These are phyloP conservation scores for Hemibagrus wyckioides DNA, from an alignment of 2,113 vertebrate species.

Conservation along the genomic window DNA sequence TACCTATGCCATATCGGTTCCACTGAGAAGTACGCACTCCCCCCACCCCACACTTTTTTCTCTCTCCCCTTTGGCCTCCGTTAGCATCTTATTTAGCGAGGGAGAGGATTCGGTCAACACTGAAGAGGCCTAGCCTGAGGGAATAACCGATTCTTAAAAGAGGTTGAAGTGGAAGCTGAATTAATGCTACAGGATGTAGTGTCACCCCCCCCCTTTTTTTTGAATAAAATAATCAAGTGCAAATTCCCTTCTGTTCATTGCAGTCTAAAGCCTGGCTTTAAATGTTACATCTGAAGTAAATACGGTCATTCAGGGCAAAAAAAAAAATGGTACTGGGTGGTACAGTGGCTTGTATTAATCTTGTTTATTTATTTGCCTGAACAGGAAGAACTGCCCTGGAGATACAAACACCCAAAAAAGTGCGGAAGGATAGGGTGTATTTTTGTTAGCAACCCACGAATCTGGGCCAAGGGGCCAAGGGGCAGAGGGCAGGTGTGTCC, in stretches of 20 bases:
- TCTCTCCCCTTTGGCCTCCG: slow-evolving; percentile 60
- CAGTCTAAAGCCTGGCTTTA: background rate
- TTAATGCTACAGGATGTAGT: background rate
- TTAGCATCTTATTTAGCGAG: slow-evolving; percentile 46
- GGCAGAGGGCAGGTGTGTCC: slow-evolving; percentile 58
- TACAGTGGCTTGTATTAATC: slow-evolving; percentile 41
- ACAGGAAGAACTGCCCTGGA: slow-evolving; percentile 50
- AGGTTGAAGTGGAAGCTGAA: background rate
- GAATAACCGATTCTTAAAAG: background rate
- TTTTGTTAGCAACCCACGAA: slow-evolving; percentile 48
- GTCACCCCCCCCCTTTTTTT: background rate
- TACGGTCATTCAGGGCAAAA: slow-evolving; percentile 50
- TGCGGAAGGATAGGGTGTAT: slow-evolving; percentile 59
- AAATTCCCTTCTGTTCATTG: background rate
- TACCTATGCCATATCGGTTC: slow-evolving; percentile 64
- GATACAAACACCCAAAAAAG: slow-evolving; percentile 40
- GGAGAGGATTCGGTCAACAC: slow-evolving; percentile 43
- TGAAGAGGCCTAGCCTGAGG: slow-evolving; percentile 23
- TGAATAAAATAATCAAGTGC: slow-evolving; percentile 50
- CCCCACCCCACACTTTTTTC: slow-evolving; percentile 36
- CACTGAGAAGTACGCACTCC: background rate
- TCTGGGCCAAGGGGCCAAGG: slow-evolving; percentile 50
- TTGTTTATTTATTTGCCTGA: slow-evolving; percentile 48
- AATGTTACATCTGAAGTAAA: background rate
- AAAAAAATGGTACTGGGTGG: background rate